Evolutionary conservation across 1,140 invertebrate genomes (phyloP), one percentile per base, ranked within the genome.

Genomic region (Zaprionus ornatus): DNA sequence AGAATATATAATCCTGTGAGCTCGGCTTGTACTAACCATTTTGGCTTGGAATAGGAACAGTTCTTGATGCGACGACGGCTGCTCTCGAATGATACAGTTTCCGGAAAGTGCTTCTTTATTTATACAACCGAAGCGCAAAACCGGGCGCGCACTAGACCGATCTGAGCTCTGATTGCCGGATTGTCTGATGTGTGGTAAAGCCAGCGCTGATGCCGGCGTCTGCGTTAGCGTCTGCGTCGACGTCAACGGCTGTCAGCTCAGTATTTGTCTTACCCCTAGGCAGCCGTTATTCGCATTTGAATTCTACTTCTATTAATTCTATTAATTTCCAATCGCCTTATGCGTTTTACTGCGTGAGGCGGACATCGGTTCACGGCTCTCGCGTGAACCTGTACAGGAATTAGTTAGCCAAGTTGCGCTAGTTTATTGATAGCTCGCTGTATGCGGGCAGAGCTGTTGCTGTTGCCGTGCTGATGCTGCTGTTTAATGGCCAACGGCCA

Each of bases 101-200:
- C 82, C 77, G 82, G 71, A 67, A 78, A 82, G 74, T 85, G 82
- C 82, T 83, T 91, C 85, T 82, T 86, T 91, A 91, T 91, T 91
- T 91, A 91, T 91, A 91, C 85, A 83, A 73, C 40, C 45, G 63
- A 13, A 50, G 19, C 45, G 19, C 45, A 74, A 75, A 79, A 83
- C 71, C 62, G 67, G 45, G 59, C 65, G 54, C 55, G 57, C 68
- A 54, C 62, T 74, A 67, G 65, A 69, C 64, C 67, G 50, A 54
- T 64, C 37, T 21, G 56, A 32, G 37, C 45, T 57, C 50, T 40
- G 27, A 55, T 19, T 68, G 50, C 42, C 32, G 54, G 52, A 29
- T 25, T 52, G 62, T 56, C 56, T 68, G 56, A 32, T 52, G 54
- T 71, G 57, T 55, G 52, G 71, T 54, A 32, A 74, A 61, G 61